A percentile compares a stretch with the other conserved stretches of the same genome.
Conservation (phyloP, 1,140 invertebrate species). For the Aphidius gifuensis region DNA sequence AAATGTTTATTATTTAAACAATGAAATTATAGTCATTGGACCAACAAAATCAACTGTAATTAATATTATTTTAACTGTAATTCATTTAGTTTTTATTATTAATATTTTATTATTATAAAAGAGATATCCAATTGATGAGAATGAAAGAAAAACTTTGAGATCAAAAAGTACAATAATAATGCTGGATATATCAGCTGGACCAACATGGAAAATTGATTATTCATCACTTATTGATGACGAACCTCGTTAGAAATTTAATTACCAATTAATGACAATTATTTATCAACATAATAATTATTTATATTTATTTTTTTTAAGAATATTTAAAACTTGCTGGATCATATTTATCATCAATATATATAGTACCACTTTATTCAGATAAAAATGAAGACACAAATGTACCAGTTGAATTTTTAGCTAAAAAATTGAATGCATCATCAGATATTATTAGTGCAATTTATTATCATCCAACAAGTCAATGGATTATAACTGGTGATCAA, state of each 20-base stretch:
- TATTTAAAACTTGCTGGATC: conserved; percentile 27
- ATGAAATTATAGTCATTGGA: conserved; percentile 28
- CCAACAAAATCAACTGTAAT: conserved; percentile 25
- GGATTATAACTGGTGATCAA: conserved; percentile 35
- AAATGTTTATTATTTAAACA: conserved; percentile 22
- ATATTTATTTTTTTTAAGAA: background rate
- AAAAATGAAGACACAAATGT: conserved; percentile 11
- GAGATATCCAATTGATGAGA: conserved; percentile 20
- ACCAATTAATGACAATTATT: conserved; percentile 4
- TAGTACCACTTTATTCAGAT: conserved; percentile 24
- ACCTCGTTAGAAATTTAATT: background rate
- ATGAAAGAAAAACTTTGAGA: conserved; percentile 18
- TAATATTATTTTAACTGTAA: background rate
- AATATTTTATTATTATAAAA: conserved; percentile 9
- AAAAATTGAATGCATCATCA: conserved; percentile 21
- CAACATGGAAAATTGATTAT: conserved; percentile 28
- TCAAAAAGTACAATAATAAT: conserved; percentile 20
- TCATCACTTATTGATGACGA: conserved; percentile 20
- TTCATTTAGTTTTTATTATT: background rate
- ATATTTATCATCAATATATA: conserved; percentile 31
- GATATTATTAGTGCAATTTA: conserved; percentile 28
- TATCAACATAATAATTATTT: background rate
- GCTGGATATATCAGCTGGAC: conserved; percentile 26
- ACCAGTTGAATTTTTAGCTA: conserved; percentile 23
- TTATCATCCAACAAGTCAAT: conserved; percentile 26